Conservation (phyloP, 1,140 invertebrate species). For the Brachionus manjavacas region DNA sequence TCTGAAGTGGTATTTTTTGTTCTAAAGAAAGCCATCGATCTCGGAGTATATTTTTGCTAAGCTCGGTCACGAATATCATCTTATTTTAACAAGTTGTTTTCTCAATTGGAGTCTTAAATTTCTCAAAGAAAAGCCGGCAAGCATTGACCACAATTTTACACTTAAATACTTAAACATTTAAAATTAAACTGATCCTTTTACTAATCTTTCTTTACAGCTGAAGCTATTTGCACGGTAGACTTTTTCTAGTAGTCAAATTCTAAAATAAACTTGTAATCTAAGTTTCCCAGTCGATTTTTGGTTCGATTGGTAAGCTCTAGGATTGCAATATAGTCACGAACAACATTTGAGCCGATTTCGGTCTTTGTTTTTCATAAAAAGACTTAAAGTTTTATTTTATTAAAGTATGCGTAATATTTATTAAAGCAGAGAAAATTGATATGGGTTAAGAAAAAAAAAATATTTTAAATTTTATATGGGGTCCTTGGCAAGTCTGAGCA, state of each 20-base stretch:
- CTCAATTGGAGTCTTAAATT: neutral
- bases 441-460: neutral
- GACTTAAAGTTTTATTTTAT: neutral
- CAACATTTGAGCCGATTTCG: neutral
- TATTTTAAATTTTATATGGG: neutral
- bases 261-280: neutral
- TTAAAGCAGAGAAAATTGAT: neutral
- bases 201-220: neutral
- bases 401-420: neutral
- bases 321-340: neutral
- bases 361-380: neutral
- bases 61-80: neutral
- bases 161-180: neutral
- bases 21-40: neutral
- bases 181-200: neutral
- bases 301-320: neutral
- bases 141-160: neutral
- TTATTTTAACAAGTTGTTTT: slow-evolving; percentile 5
- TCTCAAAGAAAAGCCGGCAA: neutral
- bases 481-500: neutral
- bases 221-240: neutral
- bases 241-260: neutral
- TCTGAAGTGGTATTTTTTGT: neutral
- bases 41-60: neutral
- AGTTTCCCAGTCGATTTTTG: neutral